Base-by-base conservation (phyloP, 2,888 invertebrate species). In the Sinelater perroti region DNA sequence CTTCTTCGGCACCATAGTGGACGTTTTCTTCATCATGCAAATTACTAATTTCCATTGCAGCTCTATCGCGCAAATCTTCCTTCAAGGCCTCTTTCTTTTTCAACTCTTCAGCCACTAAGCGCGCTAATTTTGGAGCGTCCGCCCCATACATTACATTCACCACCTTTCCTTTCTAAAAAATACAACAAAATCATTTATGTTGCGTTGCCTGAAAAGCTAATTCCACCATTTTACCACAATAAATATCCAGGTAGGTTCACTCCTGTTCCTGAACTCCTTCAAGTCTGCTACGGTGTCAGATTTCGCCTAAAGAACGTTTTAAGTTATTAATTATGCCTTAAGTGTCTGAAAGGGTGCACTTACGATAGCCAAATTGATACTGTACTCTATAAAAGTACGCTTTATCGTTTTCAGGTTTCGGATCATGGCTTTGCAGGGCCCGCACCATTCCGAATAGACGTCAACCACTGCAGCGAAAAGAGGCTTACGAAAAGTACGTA, bases 171-270 rank as follows among this genome's bases (percentile, higher is more conserved):
- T 85, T 82, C 90, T 93, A 74, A 4, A 72, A 66, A 56, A n/a
- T n/a, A n/a, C n/a, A n/a, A n/a, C n/a, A n/a, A 16, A 6, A 7
- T 4, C 14, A 26, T n/a, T 35, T 50, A 2, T 26, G 17, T 24
- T 4, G 3, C 8, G 18, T 2, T 2, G 13, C 3, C 7, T n/a
- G n/a, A n/a, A n/a, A n/a, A n/a, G n/a, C n/a, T n/a, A n/a, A n/a
- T n/a, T n/a, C n/a, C n/a, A 33, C 1, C 20, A 31, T 10, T 82
- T 83, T 82, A 93, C 93, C 59, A 87, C 87, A 62, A 90, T 87
- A 69, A 95, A 93, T 79, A 96, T 85, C 91, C 95, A 96, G 0
- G 90, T 91, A 0, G 96, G 95, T 73, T 95, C 91, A 75, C 95
- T 93, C 68, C 86, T 88, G 50, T 89, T 89, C 16, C 89, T 81